Conservation (phyloP, 2,797 vertebrate genomes). For the Vultur gryphus region DNA sequence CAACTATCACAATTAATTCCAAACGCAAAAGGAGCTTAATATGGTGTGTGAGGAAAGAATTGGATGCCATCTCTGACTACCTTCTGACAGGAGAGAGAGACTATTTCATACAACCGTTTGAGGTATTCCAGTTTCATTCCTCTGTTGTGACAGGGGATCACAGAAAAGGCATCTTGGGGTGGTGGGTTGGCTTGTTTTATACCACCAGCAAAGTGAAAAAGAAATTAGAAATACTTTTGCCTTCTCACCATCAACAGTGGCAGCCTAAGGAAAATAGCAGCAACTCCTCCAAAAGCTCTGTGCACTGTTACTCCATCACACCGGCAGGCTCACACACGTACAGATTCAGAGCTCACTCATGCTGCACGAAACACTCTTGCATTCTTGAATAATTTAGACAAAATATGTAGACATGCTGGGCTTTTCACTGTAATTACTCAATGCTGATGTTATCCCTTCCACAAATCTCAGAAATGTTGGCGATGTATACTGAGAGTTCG, state of each 20-base stretch:
- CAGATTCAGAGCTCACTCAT: background rate
- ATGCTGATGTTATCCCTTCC: background rate
- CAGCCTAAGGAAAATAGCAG: background rate
- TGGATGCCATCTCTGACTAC: constrained; percentile 18
- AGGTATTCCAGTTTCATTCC: background rate
- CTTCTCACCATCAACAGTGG: background rate
- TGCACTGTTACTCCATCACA: background rate
- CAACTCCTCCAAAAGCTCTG: background rate
- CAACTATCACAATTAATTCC: constrained; percentile 52
- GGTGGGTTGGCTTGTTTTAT: background rate
- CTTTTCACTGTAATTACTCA: background rate
- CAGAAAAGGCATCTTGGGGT: background rate
- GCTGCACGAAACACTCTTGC: background rate
- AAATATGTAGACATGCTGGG: background rate
- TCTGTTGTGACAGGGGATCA: constrained; percentile 17
- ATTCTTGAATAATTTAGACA: constrained; percentile 19
- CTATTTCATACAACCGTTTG: background rate
- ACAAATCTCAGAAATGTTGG: background rate
- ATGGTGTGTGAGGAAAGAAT: background rate
- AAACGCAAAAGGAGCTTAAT: constrained; percentile 32
- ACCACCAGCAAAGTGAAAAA: background rate
- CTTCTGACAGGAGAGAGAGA: background rate
- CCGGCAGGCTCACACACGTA: background rate
- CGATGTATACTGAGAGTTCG: background rate
- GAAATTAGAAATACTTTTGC: background rate